Percentiles rank a stretch among this genome's conserved stretches.
phyloP scores from a whole-genome alignment of 2,113 vertebrate species.

The Bostrychus sinensis region DNA sequence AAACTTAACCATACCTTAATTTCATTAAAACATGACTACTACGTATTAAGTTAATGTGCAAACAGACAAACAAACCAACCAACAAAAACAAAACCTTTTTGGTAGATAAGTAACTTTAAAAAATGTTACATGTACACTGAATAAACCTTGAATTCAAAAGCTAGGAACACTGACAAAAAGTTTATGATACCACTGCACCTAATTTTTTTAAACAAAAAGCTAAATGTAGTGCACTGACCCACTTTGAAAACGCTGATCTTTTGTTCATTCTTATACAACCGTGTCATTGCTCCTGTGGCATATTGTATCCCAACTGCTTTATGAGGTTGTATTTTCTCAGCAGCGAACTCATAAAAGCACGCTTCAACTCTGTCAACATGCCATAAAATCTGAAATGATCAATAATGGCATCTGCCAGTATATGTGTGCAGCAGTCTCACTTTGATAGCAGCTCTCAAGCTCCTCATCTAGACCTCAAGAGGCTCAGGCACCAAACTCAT shows the following conservation, averaged over 20 bases:
- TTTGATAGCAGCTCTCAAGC: conserved; percentile 30
- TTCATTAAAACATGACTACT: no score
- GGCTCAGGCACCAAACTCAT: conserved; percentile 17
- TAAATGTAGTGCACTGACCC: conserved; percentile 10
- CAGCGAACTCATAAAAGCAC: conserved; percentile 24
- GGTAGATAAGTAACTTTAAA: no score
- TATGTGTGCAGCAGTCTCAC: conserved; percentile 19
- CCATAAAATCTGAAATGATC: conserved; percentile 54
- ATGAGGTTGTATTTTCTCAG: conserved; percentile 31
- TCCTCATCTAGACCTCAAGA: conserved; percentile 20
- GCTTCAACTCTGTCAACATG: conserved; percentile 32
- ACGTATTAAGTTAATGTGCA: no score
- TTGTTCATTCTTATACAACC: not conserved
- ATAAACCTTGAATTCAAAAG: no score
- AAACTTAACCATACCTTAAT: no score
- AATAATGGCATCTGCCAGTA: conserved; percentile 45
- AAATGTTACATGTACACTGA: no score
- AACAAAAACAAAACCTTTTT: no score
- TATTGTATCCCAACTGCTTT: conserved; percentile 16
- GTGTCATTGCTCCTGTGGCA: not conserved
- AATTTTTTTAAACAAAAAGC: no score
- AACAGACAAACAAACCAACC: no score
- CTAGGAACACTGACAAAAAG: no score
- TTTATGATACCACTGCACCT: no score
- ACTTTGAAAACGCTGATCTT: not conserved